These are phyloP conservation scores for Xanthia icteritia DNA, from an alignment of 2,888 invertebrate genomes.

Conservation along the genomic window DNA sequence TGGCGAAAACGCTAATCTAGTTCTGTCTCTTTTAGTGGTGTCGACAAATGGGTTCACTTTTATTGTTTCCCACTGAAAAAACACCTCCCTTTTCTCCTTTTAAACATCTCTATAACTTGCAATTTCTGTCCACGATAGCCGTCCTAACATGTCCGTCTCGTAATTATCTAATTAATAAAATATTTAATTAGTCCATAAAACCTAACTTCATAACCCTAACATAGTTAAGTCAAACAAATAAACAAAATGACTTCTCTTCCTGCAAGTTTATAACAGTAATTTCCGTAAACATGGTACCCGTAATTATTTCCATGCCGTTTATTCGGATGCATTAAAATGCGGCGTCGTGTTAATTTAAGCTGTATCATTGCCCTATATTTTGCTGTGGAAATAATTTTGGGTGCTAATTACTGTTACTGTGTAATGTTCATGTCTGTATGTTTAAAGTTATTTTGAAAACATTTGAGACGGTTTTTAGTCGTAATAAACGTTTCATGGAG, in stretches of 20 bases:
- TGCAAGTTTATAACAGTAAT: constrained; percentile 66
- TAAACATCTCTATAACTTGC: background rate
- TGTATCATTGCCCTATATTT: constrained; percentile 61
- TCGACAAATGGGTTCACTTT: too few species aligned
- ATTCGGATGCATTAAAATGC: constrained; percentile 65
- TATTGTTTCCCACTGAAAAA: too few species aligned
- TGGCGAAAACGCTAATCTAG: too few species aligned
- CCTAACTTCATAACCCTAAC: background rate
- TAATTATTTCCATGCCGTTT: constrained; percentile 67
- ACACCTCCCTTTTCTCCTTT: too few species aligned
- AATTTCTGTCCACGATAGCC: background rate
- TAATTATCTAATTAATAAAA: background rate
- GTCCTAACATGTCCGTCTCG: background rate
- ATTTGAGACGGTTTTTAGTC: background rate
- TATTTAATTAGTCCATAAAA: background rate
- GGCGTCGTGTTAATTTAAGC: constrained; percentile 61
- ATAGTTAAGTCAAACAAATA: constrained; percentile 34
- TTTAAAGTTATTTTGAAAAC: constrained; percentile 30
- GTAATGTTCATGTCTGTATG: constrained; percentile 14
- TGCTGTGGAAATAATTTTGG: constrained; percentile 53
- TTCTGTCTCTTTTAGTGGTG: too few species aligned
- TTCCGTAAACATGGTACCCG: constrained; percentile 58
- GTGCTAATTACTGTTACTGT: constrained; percentile 37
- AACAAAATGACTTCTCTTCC: constrained; percentile 51
- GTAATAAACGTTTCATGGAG: background rate